Evolutionary conservation across 2,888 invertebrate species (phyloP).

Genomic region (Actias luna): DNA sequence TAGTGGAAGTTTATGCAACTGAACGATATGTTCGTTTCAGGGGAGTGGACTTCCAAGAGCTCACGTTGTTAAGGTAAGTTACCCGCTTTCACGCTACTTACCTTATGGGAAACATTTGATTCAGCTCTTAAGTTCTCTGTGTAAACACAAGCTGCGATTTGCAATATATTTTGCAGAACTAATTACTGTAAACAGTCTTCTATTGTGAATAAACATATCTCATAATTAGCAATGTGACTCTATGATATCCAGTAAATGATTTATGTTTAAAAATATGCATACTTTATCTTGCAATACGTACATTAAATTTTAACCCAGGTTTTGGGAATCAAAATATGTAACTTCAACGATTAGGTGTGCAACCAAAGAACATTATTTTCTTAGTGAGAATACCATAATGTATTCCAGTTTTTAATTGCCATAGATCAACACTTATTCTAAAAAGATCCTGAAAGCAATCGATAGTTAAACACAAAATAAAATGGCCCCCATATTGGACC

Average conservation of each 20-base stretch:
- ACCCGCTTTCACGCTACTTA: slow-evolving; percentile 54
- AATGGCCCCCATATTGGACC: background rate
- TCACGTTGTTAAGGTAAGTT: slow-evolving; percentile 73
- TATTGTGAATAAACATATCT: background rate
- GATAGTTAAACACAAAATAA: too few relatives aligned
- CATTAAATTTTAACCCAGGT: too few relatives aligned
- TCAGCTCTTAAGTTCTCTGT: background rate
- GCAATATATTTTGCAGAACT: background rate
- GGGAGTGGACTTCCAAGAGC: slow-evolving; percentile 70
- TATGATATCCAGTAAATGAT: background rate
- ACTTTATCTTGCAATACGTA: too few relatives aligned
- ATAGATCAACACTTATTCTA: background rate
- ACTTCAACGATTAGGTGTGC: background rate
- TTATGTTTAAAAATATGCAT: background rate
- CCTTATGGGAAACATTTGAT: background rate
- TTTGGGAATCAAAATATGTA: too few relatives aligned
- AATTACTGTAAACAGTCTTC: background rate
- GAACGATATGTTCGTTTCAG: slow-evolving; percentile 70
- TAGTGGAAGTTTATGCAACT: slow-evolving; percentile 37
- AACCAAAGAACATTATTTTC: background rate
- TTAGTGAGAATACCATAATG: background rate
- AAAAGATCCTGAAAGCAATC: background rate
- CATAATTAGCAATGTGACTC: background rate
- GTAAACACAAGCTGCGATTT: too few relatives aligned
- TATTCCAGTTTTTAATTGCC: background rate